phyloP scores from a whole-genome alignment of 2,113 vertebrate species.

The Coryphaenoides rupestris region DNA sequence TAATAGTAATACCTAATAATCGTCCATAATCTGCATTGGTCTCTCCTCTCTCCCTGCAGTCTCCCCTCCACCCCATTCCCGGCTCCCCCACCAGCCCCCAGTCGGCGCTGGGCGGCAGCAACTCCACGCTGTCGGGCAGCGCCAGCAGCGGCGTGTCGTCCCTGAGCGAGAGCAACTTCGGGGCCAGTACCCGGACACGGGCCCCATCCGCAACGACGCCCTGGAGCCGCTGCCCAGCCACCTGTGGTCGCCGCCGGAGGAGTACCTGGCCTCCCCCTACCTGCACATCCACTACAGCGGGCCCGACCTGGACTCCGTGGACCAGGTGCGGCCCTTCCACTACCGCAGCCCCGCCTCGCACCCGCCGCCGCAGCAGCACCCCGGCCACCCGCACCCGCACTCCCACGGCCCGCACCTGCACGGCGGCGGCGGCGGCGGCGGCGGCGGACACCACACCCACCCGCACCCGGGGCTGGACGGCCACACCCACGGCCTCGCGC shows the following conservation, averaged over 20 bases:
- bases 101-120: conserved; percentile 91
- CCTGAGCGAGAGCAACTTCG: conserved; percentile 91
- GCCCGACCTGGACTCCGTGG: conserved; percentile 85
- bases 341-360: conserved; percentile 91
- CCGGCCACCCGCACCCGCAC: conserved; percentile 63
- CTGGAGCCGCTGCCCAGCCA: conserved; percentile 90
- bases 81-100: conserved; percentile 93
- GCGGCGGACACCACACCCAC: conserved; percentile 64
- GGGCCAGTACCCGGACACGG: conserved; percentile 71
- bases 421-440: conserved; percentile 79
- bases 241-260: conserved; percentile 85
- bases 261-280: conserved; percentile 87
- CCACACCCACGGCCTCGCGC: conserved; percentile 50
- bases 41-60: conserved; percentile 73
- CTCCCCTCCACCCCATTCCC: conserved; percentile 91
- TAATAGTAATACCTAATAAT: not conserved
- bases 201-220: conserved; percentile 84
- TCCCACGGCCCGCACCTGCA: conserved; percentile 93
- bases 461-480: conserved; percentile 75
- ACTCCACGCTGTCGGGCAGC: conserved; percentile 92
- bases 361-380: conserved; percentile 73
- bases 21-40: conserved; percentile 52
- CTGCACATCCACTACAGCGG: conserved; percentile 91
- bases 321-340: conserved; percentile 86
- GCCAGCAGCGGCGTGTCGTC: conserved; percentile 96